Evolutionary conservation across 30 jellyfish, hydroid and myxozoan genomes (phyloP).

Genomic region (Calvadosia cruxmelitensis): DNA sequence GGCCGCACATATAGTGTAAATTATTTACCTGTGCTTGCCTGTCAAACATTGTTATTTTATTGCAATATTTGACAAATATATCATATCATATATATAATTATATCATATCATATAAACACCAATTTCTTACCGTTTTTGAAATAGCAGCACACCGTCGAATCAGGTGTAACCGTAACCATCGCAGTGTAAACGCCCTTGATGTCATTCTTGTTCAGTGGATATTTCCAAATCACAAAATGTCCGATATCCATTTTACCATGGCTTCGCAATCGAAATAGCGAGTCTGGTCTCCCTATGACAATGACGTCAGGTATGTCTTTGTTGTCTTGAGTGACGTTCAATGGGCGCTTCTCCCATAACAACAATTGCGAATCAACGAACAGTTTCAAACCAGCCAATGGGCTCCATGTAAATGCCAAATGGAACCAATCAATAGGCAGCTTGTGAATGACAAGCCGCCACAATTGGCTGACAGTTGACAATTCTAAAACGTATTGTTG

Average conservation of each 20-base stretch:
- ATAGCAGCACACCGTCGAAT: conserved; percentile 37
- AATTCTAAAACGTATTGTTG: conserved; percentile 46
- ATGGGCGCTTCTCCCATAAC: conserved; percentile 7
- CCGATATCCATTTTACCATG: conserved; percentile 52
- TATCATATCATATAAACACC: too few species aligned
- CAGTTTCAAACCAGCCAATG: conserved; percentile 30
- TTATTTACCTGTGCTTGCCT: too few species aligned
- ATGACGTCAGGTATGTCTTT: conserved; percentile 20
- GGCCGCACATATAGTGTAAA: too few species aligned
- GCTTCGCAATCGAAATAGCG: conserved; percentile 9
- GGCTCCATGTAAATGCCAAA: conserved; percentile 69
- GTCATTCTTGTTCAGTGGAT: conserved; percentile 21
- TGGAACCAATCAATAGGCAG: conserved; percentile 77
- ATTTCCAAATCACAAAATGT: conserved; percentile 71
- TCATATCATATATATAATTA: too few species aligned
- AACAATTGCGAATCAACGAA: conserved; percentile 47
- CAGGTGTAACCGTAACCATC: conserved; percentile 10
- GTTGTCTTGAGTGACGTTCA: not conserved
- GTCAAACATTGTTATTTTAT: too few species aligned
- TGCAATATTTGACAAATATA: too few species aligned
- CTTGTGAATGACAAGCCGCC: conserved; percentile 54
- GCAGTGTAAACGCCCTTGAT: conserved; percentile 24
- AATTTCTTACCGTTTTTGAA: not conserved
- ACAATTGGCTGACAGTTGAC: conserved; percentile 28
- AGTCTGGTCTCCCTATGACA: conserved; percentile 48